Evolutionary conservation across 2,113 vertebrate genomes (phyloP).

Genomic region (Oreochromis tanganicae): DNA sequence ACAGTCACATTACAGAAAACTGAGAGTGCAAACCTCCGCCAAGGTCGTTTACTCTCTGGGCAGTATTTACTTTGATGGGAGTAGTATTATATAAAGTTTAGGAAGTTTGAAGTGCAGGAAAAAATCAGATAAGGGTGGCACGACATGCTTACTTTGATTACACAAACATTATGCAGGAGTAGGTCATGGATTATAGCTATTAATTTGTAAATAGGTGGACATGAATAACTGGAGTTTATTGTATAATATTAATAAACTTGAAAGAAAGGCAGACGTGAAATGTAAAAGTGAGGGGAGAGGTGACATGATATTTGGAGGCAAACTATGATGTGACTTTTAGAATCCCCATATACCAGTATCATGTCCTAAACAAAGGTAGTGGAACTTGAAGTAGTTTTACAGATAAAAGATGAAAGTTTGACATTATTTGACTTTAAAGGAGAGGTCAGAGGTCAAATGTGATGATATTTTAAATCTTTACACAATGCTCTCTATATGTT

Average conservation of each 20-base stretch:
- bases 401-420: background rate
- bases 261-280: background rate
- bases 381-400: background rate
- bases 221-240: background rate
- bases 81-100: background rate
- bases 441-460: background rate
- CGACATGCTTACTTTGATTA: background rate
- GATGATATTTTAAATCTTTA: background rate
- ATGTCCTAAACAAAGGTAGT: background rate
- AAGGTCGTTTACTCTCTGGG: background rate
- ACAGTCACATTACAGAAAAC: background rate
- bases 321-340: background rate
- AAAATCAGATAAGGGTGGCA: background rate
- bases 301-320: background rate
- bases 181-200: background rate
- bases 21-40: background rate
- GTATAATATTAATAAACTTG: background rate
- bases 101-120: background rate
- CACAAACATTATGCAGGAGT: background rate
- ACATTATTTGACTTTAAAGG: background rate
- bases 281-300: background rate
- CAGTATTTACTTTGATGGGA: background rate
- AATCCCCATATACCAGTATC: background rate
- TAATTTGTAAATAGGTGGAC: background rate
- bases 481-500: background rate